phyloP scores from a whole-genome alignment of 2,888 invertebrate species.

The Hydropsyche betteni region DNA sequence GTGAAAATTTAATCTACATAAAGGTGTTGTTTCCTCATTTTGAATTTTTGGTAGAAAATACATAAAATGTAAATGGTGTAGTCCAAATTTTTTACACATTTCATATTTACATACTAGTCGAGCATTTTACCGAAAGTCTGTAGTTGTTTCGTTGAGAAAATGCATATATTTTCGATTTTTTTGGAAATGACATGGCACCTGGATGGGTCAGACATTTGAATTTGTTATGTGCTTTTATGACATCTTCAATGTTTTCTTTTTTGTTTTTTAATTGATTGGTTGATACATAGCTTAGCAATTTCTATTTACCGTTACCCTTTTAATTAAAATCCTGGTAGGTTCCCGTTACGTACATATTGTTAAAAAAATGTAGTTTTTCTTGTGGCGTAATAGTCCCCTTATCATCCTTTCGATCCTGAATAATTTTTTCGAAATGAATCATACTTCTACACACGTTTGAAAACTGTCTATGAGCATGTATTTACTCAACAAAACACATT shows the following conservation, averaged over 20 bases:
- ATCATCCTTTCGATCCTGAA: constrained; percentile 9
- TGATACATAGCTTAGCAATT: constrained; percentile 46
- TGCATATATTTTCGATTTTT: constrained; percentile 28
- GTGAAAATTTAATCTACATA: constrained; percentile 34
- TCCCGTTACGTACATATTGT: constrained; percentile 3
- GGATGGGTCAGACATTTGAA: constrained; percentile 64
- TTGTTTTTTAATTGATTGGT: constrained; percentile 9
- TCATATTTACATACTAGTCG: constrained; percentile 35
- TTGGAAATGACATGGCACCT: constrained; percentile 59
- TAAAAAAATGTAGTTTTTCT: constrained; percentile 7
- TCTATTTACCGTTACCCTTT: constrained; percentile 46
- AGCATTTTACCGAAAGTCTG: constrained; percentile 44
- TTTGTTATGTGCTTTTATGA: constrained; percentile 52
- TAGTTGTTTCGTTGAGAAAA: constrained; percentile 17
- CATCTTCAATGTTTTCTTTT: constrained; percentile 44
- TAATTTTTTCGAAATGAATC: constrained; percentile 3
- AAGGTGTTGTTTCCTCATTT: constrained; percentile 43
- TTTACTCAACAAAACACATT: neutral
- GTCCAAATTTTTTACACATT: constrained; percentile 39
- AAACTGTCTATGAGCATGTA: constrained; percentile 23
- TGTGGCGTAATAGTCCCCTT: constrained; percentile 28
- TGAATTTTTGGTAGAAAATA: constrained; percentile 33
- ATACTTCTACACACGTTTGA: constrained; percentile 2
- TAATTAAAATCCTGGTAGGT: constrained; percentile 44
- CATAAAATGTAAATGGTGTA: neutral